Base-by-base conservation (phyloP, 2,888 invertebrate genomes). In the Marasmarcha lunaedactyla region DNA sequence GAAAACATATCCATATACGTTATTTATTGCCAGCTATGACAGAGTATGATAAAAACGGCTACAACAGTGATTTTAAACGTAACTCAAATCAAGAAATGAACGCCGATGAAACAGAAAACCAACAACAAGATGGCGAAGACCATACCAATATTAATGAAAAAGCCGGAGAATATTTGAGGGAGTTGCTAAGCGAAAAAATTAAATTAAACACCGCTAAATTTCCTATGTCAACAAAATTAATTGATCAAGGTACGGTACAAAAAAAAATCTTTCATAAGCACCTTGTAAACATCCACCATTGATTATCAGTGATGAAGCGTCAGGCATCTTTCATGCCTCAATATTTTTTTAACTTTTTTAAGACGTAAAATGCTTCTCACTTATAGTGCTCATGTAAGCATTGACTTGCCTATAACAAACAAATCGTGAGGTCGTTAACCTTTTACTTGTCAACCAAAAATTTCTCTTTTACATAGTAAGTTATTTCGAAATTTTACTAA, bases 91-190 rank as follows among this genome's bases (percentile, higher is more conserved):
- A 62, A 57, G 68, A 68, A 25, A 36, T 44, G 42, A 56, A 50
- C 44, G 48, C 49, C 14, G 57, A 53, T 26, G 56, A 56, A 10
- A 54, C 60, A n/a, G 65, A 68, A 39, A 68, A 57, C 40, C 77
- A 67, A 40, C 68, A 57, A 40, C 76, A 87, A 84, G 79, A 84
- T 74, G 81, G 85, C 63, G 86, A 87, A 40, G 86, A 85, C 13
- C 76, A 74, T 51, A 70, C 84, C 37, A 86, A 85, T 57, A 71
- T 88, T 43, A 86, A 87, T 49, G 89, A 90, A 63, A 92, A 91
- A 76, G 90, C 90, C 63, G 89, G 87, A 40, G 92, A 93, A 73
- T 93, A 93, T 59, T 88, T 93, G 60, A 84, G 89, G 14, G 91
- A 92, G 59, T 81, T 93, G 42, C 62, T 93, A 44, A 86, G 87